Percentiles rank a stretch among this genome's conserved stretches.
These are phyloP conservation scores for Podargus strigoides DNA, from an alignment of 2,797 vertebrate genomes.

Conservation along the genomic window DNA sequence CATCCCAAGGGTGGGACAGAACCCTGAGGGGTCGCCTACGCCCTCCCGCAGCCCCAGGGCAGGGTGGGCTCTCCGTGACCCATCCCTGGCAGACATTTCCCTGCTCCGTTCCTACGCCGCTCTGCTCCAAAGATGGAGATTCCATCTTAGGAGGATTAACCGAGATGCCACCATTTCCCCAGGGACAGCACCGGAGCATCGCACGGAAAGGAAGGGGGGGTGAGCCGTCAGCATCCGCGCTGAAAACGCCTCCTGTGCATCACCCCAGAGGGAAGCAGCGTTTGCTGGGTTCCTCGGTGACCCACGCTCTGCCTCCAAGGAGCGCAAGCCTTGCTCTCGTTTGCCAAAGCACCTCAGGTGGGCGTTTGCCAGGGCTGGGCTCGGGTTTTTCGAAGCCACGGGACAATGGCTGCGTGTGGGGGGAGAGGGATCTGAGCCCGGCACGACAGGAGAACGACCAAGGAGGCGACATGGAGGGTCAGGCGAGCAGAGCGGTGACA, in stretches of 20 bases:
- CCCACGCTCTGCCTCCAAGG: background rate
- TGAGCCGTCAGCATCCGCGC: background rate
- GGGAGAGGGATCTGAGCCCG: background rate
- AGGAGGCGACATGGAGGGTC: constrained; percentile 26
- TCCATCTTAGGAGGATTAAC: constrained; percentile 56
- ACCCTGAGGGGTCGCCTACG: rapidly evolving
- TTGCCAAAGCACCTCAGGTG: background rate
- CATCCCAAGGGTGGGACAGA: background rate
- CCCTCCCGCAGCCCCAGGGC: background rate
- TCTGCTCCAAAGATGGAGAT: constrained; percentile 31
- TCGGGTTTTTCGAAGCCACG: background rate
- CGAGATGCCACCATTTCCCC: constrained; percentile 50
- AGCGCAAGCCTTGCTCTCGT: background rate
- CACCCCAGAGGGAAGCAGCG: background rate
- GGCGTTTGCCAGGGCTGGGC: background rate
- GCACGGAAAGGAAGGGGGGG: background rate
- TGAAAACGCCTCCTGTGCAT: background rate
- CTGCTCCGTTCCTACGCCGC: background rate
- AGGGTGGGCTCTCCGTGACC: background rate
- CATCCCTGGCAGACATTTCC: background rate
- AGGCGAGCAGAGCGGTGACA: constrained; percentile 22
- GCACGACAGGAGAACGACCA: background rate
- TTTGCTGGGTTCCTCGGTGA: rapidly evolving
- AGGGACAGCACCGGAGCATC: background rate
- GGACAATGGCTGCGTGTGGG: background rate